phyloP scores from a whole-genome alignment of 2,888 invertebrate genomes.

The Blera fallax region DNA sequence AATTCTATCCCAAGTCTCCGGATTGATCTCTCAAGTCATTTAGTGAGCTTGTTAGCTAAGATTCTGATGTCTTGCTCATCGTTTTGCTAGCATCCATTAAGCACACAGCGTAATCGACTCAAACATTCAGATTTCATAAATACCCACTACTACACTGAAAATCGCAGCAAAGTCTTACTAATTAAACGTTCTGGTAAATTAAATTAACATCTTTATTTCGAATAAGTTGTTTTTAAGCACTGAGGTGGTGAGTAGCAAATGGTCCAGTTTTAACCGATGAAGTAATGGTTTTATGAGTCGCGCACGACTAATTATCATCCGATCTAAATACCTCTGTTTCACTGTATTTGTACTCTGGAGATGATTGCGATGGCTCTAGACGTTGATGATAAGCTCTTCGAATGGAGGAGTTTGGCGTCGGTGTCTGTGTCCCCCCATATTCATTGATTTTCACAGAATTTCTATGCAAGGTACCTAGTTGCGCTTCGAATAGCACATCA shows the following conservation, averaged over 20 bases:
- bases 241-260: neutral
- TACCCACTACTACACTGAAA: neutral
- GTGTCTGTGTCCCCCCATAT: neutral
- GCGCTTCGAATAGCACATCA: conserved; percentile 79
- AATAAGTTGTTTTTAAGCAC: neutral
- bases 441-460: conserved; percentile 79
- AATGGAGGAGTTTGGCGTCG: neutral
- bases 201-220: neutral
- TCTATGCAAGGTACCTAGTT: conserved; percentile 79
- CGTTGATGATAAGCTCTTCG: conserved; percentile 7
- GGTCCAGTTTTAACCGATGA: conserved; percentile 19
- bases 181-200: neutral
- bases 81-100: too few species aligned
- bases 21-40: too few species aligned
- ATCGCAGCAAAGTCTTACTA: neutral
- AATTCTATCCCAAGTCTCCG: too few species aligned
- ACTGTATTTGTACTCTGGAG: conserved; percentile 61
- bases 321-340: conserved; percentile 31
- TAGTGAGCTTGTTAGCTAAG: too few species aligned
- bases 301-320: conserved; percentile 39
- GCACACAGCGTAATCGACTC: too few species aligned
- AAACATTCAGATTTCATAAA: too few species aligned
- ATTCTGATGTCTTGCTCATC: too few species aligned
- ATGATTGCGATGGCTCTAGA: conserved; percentile 29
- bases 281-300: conserved; percentile 10